phyloP scores from a whole-genome alignment of 2,113 vertebrate species.

The Nibea coibor region DNA sequence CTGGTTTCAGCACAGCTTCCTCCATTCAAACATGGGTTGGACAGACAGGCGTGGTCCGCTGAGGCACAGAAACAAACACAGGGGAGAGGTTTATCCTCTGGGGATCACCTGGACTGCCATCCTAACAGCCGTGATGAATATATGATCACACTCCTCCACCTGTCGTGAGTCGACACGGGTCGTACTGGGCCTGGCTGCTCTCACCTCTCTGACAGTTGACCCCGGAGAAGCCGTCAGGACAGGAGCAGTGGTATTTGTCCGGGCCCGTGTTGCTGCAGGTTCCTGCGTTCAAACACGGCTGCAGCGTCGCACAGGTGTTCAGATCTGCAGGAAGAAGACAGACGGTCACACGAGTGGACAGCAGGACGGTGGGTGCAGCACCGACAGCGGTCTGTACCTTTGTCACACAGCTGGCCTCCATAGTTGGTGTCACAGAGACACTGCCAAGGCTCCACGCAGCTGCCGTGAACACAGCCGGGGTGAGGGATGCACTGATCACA shows the following conservation, averaged over 20 bases:
- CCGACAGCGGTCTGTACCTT: slow-evolving; percentile 80
- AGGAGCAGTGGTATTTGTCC: slow-evolving; percentile 94
- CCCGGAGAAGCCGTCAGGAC: slow-evolving; percentile 91
- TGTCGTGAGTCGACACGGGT: no score
- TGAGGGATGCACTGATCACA: slow-evolving; percentile 95
- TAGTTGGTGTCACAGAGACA: slow-evolving; percentile 97
- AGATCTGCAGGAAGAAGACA: slow-evolving; percentile 83
- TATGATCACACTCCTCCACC: no score
- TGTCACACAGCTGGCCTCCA: slow-evolving; percentile 95
- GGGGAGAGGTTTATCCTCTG: no score
- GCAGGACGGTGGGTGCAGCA: no score
- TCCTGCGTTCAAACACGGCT: slow-evolving; percentile 91
- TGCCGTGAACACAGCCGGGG: slow-evolving; percentile 92
- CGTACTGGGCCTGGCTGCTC: neutral
- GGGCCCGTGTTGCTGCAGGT: slow-evolving; percentile 96
- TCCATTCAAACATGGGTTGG: slow-evolving; percentile 89
- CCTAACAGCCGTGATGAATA: no score
- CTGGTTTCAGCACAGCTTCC: slow-evolving; percentile 90
- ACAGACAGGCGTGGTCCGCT: slow-evolving; percentile 93
- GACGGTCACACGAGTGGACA: neutral
- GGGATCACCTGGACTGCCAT: no score
- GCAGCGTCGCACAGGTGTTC: slow-evolving; percentile 92
- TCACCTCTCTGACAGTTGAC: slow-evolving; percentile 92
- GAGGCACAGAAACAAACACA: slow-evolving; percentile 13
- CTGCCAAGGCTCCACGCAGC: slow-evolving; percentile 93